Percentiles rank a stretch among this genome's conserved stretches.
Conservation (phyloP, 2,797 vertebrate species). For the Alectoris magna region DNA sequence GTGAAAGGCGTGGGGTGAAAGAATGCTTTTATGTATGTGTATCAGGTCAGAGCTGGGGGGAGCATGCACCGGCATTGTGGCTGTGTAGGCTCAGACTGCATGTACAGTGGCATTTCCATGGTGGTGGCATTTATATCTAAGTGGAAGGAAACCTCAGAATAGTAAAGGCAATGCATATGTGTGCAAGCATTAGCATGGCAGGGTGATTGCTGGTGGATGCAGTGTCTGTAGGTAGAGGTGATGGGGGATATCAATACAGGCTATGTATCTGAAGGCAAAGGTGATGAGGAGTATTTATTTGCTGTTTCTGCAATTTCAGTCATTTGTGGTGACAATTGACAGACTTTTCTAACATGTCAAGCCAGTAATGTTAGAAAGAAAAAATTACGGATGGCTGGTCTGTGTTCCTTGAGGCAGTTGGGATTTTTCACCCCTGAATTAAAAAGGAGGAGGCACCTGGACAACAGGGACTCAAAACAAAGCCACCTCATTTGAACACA, state of each 20-base stretch:
- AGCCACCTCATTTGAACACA: background rate
- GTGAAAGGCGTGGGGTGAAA: background rate
- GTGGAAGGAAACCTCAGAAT: background rate
- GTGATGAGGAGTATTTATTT: background rate
- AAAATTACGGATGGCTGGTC: background rate
- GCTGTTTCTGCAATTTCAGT: background rate
- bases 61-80: background rate
- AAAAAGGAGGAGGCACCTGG: background rate
- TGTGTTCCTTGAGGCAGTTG: background rate
- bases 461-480: background rate
- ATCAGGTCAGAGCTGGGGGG: background rate
- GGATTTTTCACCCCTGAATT: background rate
- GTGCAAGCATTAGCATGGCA: background rate
- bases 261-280: background rate
- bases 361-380: background rate
- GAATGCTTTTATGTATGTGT: background rate
- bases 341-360: background rate
- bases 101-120: background rate
- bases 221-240: background rate
- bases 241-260: background rate
- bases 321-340: background rate
- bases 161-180: background rate
- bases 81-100: background rate
- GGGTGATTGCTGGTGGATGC: background rate
- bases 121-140: background rate